A percentile compares a stretch with the other conserved stretches of the same genome.
These are phyloP conservation scores for Pygoscelis antarcticus DNA, from an alignment of 2,113 vertebrate genomes.

Conservation along the genomic window DNA sequence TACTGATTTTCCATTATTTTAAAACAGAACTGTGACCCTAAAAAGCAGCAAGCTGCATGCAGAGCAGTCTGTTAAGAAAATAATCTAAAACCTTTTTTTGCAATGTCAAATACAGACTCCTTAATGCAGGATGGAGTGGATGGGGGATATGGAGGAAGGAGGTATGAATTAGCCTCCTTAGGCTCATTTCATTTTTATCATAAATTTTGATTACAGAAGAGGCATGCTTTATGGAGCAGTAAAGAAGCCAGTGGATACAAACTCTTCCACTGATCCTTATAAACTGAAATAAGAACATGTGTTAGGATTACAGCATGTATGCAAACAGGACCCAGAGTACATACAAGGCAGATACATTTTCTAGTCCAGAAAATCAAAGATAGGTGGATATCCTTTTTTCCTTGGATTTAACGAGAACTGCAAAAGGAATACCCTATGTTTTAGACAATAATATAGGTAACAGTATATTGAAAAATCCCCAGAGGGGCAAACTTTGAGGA, in stretches of 20 bases:
- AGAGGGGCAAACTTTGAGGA: not conserved
- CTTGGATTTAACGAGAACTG: not conserved
- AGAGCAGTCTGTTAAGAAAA: not conserved
- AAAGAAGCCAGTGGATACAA: slow-evolving; percentile 19
- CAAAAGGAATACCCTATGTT: not conserved
- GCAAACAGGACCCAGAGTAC: not conserved
- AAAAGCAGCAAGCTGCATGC: not conserved
- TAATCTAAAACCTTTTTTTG: not conserved
- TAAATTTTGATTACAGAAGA: slow-evolving; percentile 19
- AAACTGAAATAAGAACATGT: slow-evolving; percentile 61
- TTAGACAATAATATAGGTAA: not conserved
- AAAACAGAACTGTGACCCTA: not conserved
- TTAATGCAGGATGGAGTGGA: not conserved
- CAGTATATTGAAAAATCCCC: not conserved
- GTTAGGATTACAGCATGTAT: slow-evolving; percentile 31
- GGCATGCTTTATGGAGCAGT: slow-evolving; percentile 9
- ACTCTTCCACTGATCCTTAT: slow-evolving; percentile 38
- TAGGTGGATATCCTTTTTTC: not conserved
- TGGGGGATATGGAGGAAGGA: not conserved
- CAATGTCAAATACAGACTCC: not conserved
- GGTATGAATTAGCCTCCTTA: slow-evolving; percentile 2
- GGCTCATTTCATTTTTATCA: not conserved
- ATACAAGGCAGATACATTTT: not conserved
- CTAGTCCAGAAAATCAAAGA: not conserved
- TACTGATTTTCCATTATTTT: not conserved